These are phyloP conservation scores for Macrobrachium rosenbergii DNA, from an alignment of 1,140 invertebrate species.

Conservation along the genomic window DNA sequence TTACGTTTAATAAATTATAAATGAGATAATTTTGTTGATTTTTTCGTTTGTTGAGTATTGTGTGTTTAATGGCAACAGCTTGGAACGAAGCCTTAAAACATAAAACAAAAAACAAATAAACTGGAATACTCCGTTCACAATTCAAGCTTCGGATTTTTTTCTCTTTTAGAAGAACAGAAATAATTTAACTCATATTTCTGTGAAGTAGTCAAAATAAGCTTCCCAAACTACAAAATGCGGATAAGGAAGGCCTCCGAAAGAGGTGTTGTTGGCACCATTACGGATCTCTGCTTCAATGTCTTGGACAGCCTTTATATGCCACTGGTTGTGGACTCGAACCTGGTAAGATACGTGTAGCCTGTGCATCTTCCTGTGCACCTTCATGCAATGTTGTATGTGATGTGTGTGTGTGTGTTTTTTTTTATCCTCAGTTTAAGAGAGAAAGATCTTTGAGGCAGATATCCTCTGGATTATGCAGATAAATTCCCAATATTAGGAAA, in stretches of 20 bases:
- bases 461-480: not conserved
- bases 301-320: conserved; percentile 26
- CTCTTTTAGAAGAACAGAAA: no score
- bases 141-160: no score
- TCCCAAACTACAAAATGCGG: not conserved
- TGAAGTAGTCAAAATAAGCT: no score
- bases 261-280: conserved; percentile 30
- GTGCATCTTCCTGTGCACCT: conserved; percentile 22
- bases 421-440: not conserved
- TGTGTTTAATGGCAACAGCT: no score
- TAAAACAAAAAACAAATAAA: no score
- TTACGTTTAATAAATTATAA: no score
- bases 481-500: no score
- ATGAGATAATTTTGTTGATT: no score
- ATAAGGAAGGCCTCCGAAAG: not conserved
- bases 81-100: no score
- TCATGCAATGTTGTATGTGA: not conserved
- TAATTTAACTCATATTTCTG: no score
- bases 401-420: conserved; percentile 11
- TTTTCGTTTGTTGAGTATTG: no score
- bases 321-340: conserved; percentile 17
- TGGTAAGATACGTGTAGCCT: not conserved
- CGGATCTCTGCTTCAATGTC: conserved; percentile 27
- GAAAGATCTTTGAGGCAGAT: not conserved
- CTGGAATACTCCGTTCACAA: no score